Base-by-base conservation (phyloP, 1,140 invertebrate genomes). In the Odontomachus brunneus region DNA sequence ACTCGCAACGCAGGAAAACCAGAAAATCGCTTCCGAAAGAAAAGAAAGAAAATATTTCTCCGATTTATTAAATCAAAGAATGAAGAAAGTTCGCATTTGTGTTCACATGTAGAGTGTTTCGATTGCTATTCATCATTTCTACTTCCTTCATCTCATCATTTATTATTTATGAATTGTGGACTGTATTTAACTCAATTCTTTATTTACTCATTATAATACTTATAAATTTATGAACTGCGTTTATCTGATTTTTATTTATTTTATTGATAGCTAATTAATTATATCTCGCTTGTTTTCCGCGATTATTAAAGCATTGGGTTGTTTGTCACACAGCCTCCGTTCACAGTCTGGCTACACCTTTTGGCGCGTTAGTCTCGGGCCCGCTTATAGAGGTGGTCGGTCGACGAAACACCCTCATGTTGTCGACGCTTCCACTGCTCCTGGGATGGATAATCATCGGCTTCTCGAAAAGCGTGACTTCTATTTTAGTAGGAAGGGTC, bases 401-500 rank as follows among this genome's bases (percentile, higher is more conserved):
- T 1, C 93, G 96, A 63, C 94, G 95, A 62, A 93, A 94, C 1
- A 95, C 95, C 3, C 90, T 97, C 9, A 94, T 96, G 86, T 86
- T 95, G 1, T 94, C 95, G 9, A 92, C 95, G 0, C 73, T 96
- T 38, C 96, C 96, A 0, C 91, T 96, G 9, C 93, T 95, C 3
- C 12, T 95, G 0, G 96, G 96, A 7, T 97, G 96, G 96, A 91
- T 95, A 22, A 90, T 95, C 4, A 95, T 97, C 78, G 96, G 95
- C 12, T 94, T 96, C 17, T 93, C 96, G 0, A 90, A 92, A 3
- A 95, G 95, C 67, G 94, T 96, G 78, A 89, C 92, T 0, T 80
- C 95, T n/a, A 89, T 97, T 48, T 89, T 97, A 14, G 89, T 95
- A 17, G 97, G 96, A 2, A 95, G 97, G 82, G 91, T 97, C 17